Evolutionary conservation across 2,797 vertebrate genomes (phyloP), one percentile per base, ranked within the genome.

Genomic region (Poecilia picta): DNA sequence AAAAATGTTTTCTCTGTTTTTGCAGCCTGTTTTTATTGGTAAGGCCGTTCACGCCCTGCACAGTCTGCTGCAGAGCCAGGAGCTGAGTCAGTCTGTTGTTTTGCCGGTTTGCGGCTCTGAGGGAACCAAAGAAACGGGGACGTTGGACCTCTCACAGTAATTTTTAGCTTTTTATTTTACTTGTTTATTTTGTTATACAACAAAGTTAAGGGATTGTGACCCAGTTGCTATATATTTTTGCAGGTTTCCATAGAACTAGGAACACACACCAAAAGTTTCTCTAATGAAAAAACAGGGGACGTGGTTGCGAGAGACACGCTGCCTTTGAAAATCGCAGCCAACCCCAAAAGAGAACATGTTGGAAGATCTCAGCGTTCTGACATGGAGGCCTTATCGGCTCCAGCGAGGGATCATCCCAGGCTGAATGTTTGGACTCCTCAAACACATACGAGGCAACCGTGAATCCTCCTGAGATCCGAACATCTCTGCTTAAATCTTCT

Each of bases 231-330:
- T 71, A 11, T 83, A 45, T 91, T 51, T 51, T 73, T 68, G 4
- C 90, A 99, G 98, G 96, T 99, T 8, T 97, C 96, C 6, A 18
- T 99, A 31, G 96, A 97, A 82, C 96, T 99, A 3, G 90, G 89
- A 2, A 86, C 88, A 13, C 88, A 91, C 82, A 94, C 81, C 84
- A 96, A 94, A 83, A 92, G 94, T 82, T 91, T 95, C 59, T 75
- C 89, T 41, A 43, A 73, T 76, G 57, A 87, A 72, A 77, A 86
- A 51, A 83, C 75, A 47, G 59, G 90, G 71, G 87, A 92, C 18
- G 25, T 90, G 2, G 72, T 76, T 15, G 1, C 7, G 1, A 81
- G 64, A 16, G 73, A 71, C 8, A 75, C 49, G 4, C 59, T 85
- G 1, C 87, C 87, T 2, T 76, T 85, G 36, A 89, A 46, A 0